Conservation (phyloP, 2,113 vertebrate species). For the Trematocara marginatum region DNA sequence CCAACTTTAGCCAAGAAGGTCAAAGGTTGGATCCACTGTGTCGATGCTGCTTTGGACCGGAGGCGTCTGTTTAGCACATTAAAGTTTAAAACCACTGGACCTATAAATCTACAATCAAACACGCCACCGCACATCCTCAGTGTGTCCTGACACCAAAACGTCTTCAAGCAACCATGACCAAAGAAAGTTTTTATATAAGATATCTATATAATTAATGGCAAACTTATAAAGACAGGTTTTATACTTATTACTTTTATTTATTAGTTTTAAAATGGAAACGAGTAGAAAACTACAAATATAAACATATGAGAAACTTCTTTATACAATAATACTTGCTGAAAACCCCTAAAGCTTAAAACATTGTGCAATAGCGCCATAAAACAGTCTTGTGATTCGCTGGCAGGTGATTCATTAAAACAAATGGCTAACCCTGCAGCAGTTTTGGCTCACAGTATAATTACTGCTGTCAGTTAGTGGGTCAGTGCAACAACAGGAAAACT, state of each 20-base stretch:
- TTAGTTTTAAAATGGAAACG: accelerated
- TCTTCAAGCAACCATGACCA: background rate
- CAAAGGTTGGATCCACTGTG: background rate
- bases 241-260: background rate
- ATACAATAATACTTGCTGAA: background rate
- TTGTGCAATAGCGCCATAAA: background rate
- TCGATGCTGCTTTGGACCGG: background rate
- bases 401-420: background rate
- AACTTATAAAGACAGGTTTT: background rate
- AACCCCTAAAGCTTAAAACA: background rate
- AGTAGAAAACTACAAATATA: background rate
- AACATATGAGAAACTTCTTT: background rate
- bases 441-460: background rate
- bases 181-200: background rate
- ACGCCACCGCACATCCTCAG: background rate
- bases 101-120: background rate
- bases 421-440: background rate
- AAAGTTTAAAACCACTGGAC: background rate
- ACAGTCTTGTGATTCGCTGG: background rate
- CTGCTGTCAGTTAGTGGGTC: background rate
- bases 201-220: background rate
- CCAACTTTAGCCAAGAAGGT: background rate
- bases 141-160: background rate
- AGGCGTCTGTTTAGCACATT: background rate
- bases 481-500: background rate